Base-by-base conservation (phyloP, 2,113 vertebrate genomes). In the Gallinago jamesoni region DNA sequence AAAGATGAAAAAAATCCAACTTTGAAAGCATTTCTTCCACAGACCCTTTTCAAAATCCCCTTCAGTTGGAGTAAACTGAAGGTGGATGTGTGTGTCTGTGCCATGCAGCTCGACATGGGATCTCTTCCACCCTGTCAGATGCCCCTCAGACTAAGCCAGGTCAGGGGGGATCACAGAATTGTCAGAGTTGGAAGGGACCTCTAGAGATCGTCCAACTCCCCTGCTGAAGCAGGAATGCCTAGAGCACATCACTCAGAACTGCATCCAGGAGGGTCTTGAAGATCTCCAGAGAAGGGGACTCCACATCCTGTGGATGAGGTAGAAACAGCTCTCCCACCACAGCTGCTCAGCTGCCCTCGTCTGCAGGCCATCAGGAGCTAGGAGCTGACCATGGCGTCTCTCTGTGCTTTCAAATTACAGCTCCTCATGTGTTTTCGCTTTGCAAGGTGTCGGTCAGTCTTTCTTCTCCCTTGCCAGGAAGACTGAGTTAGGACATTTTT, bases 381-480 rank as follows among this genome's bases (percentile, higher is more conserved):
- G 35, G 27, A 69, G 70, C 57, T 76, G 45, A 35, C 55, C 31
- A 3, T 6, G 31, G 4, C 66, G 45, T 59, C 72, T 73, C 57
- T 53, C 31, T 33, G 18, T n/a, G 52, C 37, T 92, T 93, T 87
- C 39, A 90, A 94, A 88, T 90, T 70, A 84, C 35, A 77, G 28
- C 17, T 92, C 41, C 45, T 79, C 11, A 20, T 78, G 90, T 84
- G 52, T 86, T 80, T 92, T 80, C 64, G 27, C 41, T 86, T 81
- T 92, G 68, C 59, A 75, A 94, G 39, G 70, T 95, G 48, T 81
- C 68, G 48, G 57, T 50, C n/a, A 69, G 60, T 41, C 48, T 56
- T 63, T 78, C 47, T 24, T 77, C 4, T 16, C 9, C 17, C 48
- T 92, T 87, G 68, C 31, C 39, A 56, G 63, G 59, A 74, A 64